Conservation (phyloP, 2,888 invertebrate species). For the Drosophila hamatofila region DNA sequence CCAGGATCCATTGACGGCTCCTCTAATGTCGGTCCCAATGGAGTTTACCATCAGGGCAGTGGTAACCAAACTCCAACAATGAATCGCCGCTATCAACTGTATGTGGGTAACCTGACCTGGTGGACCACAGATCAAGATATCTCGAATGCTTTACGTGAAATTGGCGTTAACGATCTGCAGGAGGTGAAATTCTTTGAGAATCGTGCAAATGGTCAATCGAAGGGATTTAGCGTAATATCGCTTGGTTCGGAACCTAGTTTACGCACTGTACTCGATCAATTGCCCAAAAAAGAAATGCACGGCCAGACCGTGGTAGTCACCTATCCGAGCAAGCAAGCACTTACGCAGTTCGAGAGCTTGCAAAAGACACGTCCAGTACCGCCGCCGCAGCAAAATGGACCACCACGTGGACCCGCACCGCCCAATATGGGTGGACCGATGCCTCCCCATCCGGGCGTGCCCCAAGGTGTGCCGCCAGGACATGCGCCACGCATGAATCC, state of each 20-base stretch:
- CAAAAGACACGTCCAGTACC: slow-evolving; percentile 95
- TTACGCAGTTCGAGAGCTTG: slow-evolving; percentile 95
- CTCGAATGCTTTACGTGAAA: slow-evolving; percentile 93
- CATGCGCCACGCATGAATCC: slow-evolving; percentile 87
- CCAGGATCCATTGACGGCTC: slow-evolving; percentile 86
- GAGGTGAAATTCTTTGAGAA: slow-evolving; percentile 99
- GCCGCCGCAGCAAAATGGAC: slow-evolving; percentile 87
- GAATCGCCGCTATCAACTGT: slow-evolving; percentile 94
- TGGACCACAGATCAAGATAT: slow-evolving; percentile 99
- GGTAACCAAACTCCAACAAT: slow-evolving; percentile 90
- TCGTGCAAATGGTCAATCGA: slow-evolving; percentile 98
- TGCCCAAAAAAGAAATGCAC: slow-evolving; percentile 98
- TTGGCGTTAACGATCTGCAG: slow-evolving; percentile 96
- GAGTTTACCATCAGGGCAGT: slow-evolving; percentile 90
- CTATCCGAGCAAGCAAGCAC: slow-evolving; percentile 95
- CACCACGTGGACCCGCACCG: slow-evolving; percentile 86
- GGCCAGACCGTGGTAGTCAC: slow-evolving; percentile 98
- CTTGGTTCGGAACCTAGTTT: slow-evolving; percentile 96
- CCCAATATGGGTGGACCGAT: slow-evolving; percentile 84
- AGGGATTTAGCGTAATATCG: slow-evolving; percentile 98
- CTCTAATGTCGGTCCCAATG: slow-evolving; percentile 88
- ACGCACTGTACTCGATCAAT: slow-evolving; percentile 94
- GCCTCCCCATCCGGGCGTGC: slow-evolving; percentile 85
- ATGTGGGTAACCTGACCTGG: slow-evolving; percentile 99
- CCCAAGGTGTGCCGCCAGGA: slow-evolving; percentile 86